phyloP scores from a whole-genome alignment of 2,113 vertebrate species.

The Martes martes region DNA sequence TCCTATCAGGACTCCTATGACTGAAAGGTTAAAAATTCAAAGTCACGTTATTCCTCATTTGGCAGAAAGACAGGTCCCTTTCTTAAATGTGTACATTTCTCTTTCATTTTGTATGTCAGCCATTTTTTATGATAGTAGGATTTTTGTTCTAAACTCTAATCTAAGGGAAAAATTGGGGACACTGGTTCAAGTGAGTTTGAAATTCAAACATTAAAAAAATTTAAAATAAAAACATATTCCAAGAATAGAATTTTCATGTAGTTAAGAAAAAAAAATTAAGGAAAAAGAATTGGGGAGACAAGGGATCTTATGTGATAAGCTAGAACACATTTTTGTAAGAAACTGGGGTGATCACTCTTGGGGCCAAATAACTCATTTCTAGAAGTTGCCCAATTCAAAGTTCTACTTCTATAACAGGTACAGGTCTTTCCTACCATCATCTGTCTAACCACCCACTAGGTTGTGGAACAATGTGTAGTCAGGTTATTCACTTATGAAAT shows the following conservation, averaged over 20 bases:
- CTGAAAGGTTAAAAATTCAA: neutral
- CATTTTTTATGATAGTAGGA: neutral
- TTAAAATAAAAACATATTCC: neutral
- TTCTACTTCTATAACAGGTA: neutral
- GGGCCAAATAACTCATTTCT: neutral
- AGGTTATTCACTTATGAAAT: neutral
- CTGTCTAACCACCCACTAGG: neutral
- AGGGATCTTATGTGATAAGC: neutral
- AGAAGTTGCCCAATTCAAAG: neutral
- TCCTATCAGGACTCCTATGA: neutral
- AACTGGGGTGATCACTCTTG: neutral
- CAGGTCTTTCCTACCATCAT: neutral
- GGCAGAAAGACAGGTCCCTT: neutral
- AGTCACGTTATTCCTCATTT: neutral
- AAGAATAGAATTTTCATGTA: neutral
- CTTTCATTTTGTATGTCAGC: slow-evolving; percentile 25
- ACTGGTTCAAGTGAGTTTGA: neutral
- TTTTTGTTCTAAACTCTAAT: neutral
- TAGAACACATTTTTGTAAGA: neutral
- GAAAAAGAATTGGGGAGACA: neutral
- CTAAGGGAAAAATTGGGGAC: neutral
- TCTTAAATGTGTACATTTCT: neutral
- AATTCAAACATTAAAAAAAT: neutral
- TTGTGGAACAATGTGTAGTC: neutral
- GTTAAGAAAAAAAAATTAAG: neutral